phyloP scores from a whole-genome alignment of 2,888 invertebrate genomes.

The Tuberolachnus salignus region DNA sequence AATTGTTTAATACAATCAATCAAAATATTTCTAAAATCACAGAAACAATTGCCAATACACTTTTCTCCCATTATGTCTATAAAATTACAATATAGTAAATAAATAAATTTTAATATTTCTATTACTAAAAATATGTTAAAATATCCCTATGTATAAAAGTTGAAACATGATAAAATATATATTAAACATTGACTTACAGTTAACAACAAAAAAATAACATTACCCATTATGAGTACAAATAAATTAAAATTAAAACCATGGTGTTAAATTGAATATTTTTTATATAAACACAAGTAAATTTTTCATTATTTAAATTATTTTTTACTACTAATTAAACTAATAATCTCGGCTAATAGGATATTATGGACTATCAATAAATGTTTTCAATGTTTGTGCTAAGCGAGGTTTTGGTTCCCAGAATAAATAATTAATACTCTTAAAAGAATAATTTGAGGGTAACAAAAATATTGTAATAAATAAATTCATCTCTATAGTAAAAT shows the following conservation, averaged over 20 bases:
- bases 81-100: conserved; percentile 29
- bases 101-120: conserved; percentile 18
- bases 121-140: conserved; percentile 28
- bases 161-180: conserved; percentile 15
- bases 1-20: conserved; percentile 52
- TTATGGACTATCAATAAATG: conserved; percentile 4
- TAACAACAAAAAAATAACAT: conserved; percentile 39
- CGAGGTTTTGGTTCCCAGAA: conserved; percentile 55
- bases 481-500: neutral
- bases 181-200: conserved; percentile 8
- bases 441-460: conserved; percentile 8
- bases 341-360: conserved; percentile 42
- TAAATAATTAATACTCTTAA: conserved; percentile 28
- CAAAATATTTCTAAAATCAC: conserved; percentile 56
- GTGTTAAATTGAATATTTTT: conserved; percentile 22
- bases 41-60: conserved; percentile 54
- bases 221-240: neutral
- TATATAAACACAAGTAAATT: conserved; percentile 16
- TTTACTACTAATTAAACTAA: conserved; percentile 23
- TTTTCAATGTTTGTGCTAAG: conserved; percentile 35
- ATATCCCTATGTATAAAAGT: conserved; percentile 20
- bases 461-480: conserved; percentile 21
- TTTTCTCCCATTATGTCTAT: conserved; percentile 42
- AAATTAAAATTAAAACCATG: conserved; percentile 33
- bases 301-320: conserved; percentile 21